These are phyloP conservation scores for Parnassius glacialis DNA, from an alignment of 2,888 invertebrate genomes.

Conservation along the genomic window DNA sequence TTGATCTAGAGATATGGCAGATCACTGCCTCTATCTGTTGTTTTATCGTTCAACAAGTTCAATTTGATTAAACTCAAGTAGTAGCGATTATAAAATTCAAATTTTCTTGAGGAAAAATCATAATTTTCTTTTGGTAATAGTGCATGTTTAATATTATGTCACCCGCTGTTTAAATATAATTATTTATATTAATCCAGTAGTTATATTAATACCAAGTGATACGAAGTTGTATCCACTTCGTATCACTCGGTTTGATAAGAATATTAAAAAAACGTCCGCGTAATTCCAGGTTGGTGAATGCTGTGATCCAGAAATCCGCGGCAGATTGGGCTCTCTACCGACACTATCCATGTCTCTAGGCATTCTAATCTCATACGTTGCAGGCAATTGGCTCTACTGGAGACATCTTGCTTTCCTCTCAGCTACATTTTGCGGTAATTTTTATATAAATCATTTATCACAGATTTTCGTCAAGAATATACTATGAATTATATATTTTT, in stretches of 20 bases:
- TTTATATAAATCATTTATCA: not conserved
- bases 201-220: too few species aligned
- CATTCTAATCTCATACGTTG: slow-evolving; percentile 80
- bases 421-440: slow-evolving; percentile 67
- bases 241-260: too few species aligned
- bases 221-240: too few species aligned
- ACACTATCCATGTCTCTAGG: slow-evolving; percentile 84
- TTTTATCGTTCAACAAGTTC: not conserved
- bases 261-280: too few species aligned
- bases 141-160: too few species aligned
- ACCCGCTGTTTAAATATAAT: too few species aligned
- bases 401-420: slow-evolving; percentile 79
- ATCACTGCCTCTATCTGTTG: too few species aligned
- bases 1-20: too few species aligned
- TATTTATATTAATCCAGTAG: too few species aligned
- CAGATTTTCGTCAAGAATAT: too few species aligned
- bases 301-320: slow-evolving; percentile 82
- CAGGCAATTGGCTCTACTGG: slow-evolving; percentile 82
- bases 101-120: not conserved
- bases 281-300: slow-evolving; percentile 81
- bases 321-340: slow-evolving; percentile 83
- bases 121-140: too few species aligned
- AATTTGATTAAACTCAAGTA: not conserved
- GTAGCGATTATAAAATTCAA: not conserved
- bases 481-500: too few species aligned